Conservation (phyloP, 2,797 vertebrate species). For the Sylvia borin region DNA sequence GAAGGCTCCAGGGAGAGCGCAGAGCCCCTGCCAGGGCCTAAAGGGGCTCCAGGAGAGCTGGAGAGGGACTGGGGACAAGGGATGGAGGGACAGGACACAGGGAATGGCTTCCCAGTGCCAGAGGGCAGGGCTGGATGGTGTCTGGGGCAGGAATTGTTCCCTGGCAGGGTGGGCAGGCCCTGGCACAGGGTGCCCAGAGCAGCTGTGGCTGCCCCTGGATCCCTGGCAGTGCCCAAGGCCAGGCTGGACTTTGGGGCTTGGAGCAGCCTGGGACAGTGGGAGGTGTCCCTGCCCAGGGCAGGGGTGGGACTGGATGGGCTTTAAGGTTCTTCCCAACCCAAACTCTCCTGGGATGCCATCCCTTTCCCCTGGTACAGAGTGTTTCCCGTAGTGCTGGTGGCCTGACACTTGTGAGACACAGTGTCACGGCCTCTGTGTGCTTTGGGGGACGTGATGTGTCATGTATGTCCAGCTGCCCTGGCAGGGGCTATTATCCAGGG, state of each 20-base stretch:
- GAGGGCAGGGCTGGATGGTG: too few species aligned
- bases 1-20: background rate
- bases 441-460: rapidly evolving
- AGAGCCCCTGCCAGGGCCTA: background rate
- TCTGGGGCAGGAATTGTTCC: background rate
- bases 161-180: rapidly evolving
- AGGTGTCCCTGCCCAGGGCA: background rate
- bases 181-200: background rate
- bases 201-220: background rate
- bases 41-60: background rate
- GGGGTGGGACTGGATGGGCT: too few species aligned
- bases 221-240: background rate
- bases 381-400: background rate
- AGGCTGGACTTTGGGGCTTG: rapidly evolving
- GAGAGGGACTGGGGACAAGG: background rate
- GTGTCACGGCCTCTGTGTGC: too few species aligned
- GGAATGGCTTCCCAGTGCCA: background rate
- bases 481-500: background rate
- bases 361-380: background rate
- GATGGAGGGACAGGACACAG: background rate
- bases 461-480: background rate
- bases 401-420: background rate
- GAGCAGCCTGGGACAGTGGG: background rate
- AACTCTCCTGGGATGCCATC: background rate
- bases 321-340: background rate